Conservation (phyloP, 2,888 invertebrate species). For the Ornithoptera priamus region DNA sequence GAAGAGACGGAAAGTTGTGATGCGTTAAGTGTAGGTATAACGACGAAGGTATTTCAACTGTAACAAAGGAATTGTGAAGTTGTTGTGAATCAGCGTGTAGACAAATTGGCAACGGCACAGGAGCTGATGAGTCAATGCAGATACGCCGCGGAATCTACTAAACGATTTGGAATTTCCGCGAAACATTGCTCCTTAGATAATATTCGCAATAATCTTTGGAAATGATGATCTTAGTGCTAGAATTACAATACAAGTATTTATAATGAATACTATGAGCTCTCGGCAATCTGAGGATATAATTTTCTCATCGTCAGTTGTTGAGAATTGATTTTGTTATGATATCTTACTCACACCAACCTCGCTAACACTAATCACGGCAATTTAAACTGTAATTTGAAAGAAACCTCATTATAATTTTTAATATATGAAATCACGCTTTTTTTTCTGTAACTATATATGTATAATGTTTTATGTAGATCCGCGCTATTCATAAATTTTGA, state of each 20-base stretch:
- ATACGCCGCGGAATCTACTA: conserved; percentile 3
- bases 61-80: too few relatives aligned
- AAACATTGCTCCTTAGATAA: conserved; percentile 3
- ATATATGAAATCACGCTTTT: background rate
- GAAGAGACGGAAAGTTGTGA: too few relatives aligned
- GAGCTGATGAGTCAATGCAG: conserved; percentile 15
- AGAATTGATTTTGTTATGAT: too few relatives aligned
- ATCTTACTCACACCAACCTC: too few relatives aligned
- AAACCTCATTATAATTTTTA: conserved; percentile 1
- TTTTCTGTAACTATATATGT: background rate
- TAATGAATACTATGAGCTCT: too few relatives aligned
- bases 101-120: conserved; percentile 19
- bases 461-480: too few relatives aligned
- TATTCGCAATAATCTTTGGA: background rate
- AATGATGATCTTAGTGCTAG: background rate
- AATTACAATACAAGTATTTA: too few relatives aligned
- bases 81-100: conserved; percentile 1
- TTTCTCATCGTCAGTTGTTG: too few relatives aligned
- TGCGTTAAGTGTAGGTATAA: too few relatives aligned
- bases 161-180: conserved; percentile 22
- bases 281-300: too few relatives aligned
- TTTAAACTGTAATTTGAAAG: background rate
- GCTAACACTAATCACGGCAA: too few relatives aligned
- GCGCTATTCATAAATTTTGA: background rate
- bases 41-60: too few relatives aligned